Evolutionary conservation across 2,797 vertebrate species (phyloP).

Genomic region (Xiphorhynchus erythropygius): DNA sequence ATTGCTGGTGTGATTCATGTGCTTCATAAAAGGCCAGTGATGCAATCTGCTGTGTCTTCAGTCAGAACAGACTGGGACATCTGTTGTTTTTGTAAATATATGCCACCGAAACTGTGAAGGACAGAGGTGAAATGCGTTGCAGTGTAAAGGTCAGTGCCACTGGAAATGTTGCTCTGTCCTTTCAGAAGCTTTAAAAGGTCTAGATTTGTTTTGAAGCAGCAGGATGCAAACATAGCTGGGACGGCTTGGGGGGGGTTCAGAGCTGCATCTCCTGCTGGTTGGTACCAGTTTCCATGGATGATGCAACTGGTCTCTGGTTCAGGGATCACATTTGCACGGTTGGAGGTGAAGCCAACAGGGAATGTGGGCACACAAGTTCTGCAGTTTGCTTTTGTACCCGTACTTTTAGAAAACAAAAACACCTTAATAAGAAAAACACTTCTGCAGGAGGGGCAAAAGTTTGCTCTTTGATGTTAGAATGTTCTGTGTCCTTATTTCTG

Average conservation of each 20-base stretch:
- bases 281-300: background rate
- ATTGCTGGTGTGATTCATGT: background rate
- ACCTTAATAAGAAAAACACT: background rate
- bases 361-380: background rate
- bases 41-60: background rate
- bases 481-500: background rate
- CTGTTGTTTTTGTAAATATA: background rate
- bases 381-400: background rate
- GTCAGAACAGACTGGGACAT: background rate
- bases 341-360: background rate
- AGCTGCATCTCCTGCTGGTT: background rate
- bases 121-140: background rate
- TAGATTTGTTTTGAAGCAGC: background rate
- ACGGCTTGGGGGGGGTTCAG: background rate
- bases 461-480: background rate
- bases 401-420: background rate
- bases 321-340: background rate
- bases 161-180: background rate
- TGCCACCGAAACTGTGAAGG: background rate
- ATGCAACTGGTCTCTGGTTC: background rate
- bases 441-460: background rate
- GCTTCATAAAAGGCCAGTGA: background rate
- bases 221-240: background rate
- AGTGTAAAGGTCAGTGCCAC: background rate
- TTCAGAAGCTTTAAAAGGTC: background rate